phyloP scores from a whole-genome alignment of 2,888 invertebrate species.

The Agrochola litura region DNA sequence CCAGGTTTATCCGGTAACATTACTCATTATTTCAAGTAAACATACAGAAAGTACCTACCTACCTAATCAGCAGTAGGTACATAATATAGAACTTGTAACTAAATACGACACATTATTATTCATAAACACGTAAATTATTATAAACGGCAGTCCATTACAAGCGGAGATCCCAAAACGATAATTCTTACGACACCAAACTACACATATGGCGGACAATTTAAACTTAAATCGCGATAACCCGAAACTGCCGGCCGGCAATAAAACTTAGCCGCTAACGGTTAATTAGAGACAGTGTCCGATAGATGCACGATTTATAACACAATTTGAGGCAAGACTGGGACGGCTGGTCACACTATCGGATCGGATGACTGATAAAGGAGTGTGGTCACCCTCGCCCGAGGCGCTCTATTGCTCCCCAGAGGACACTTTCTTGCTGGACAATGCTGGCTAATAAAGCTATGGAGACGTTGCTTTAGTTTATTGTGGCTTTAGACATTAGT shows the following conservation, averaged over 20 bases:
- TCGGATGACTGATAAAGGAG: constrained; percentile 85
- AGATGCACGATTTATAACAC: constrained; percentile 81
- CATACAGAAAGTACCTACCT: constrained; percentile 17
- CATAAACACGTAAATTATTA: constrained; percentile 52
- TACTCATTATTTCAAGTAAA: constrained; percentile 28
- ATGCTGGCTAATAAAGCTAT: constrained; percentile 67
- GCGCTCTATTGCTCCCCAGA: constrained; percentile 79
- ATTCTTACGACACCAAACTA: constrained; percentile 77
- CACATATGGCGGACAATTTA: constrained; percentile 84
- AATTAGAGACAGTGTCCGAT: constrained; percentile 86
- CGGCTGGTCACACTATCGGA: constrained; percentile 76
- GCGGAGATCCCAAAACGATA: constrained; percentile 75
- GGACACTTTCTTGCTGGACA: constrained; percentile 83
- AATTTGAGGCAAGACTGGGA: constrained; percentile 70
- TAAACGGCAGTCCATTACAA: constrained; percentile 60
- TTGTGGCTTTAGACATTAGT: constrained; percentile 56
- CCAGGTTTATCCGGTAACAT: constrained; percentile 9
- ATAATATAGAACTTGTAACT: constrained; percentile 16
- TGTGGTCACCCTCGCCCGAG: constrained; percentile 83
- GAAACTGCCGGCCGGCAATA: constrained; percentile 82
- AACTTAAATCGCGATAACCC: constrained; percentile 84
- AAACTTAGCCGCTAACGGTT: constrained; percentile 86
- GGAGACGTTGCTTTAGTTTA: constrained; percentile 62
- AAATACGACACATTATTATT: constrained; percentile 42
- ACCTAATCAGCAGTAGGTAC: not conserved